A percentile compares a stretch with the other conserved stretches of the same genome.
Evolutionary conservation across 2,113 vertebrate genomes (phyloP).

Genomic region (Thalassoma bifasciatum): DNA sequence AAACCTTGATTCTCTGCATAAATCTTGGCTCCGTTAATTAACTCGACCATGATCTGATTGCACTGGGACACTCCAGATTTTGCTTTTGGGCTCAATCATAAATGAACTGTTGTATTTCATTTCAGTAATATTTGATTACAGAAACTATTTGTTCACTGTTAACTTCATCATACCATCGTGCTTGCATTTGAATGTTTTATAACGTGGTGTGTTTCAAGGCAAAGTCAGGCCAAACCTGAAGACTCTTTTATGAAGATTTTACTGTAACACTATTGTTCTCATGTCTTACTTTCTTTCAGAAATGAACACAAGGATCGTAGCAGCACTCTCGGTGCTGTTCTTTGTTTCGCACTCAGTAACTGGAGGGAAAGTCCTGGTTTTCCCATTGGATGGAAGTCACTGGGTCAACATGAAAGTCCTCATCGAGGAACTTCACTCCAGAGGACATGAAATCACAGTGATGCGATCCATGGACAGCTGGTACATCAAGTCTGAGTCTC

Average conservation of each 20-base stretch:
- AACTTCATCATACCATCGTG: too few relatives aligned
- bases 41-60: too few relatives aligned
- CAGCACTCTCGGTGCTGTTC: conserved; percentile 35
- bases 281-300: conserved; percentile 48
- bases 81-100: not conserved
- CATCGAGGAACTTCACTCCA: conserved; percentile 67
- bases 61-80: not conserved
- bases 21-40: too few relatives aligned
- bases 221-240: not conserved
- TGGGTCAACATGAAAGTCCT: conserved; percentile 77
- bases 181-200: too few relatives aligned
- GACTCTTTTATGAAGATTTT: too few relatives aligned
- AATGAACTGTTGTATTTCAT: too few relatives aligned
- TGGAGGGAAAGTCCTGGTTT: conserved; percentile 69
- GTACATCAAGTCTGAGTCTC: conserved; percentile 70
- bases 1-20: too few relatives aligned
- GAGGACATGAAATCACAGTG: conserved; percentile 70
- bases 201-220: too few relatives aligned
- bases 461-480: conserved; percentile 38
- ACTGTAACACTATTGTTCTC: too few relatives aligned
- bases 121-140: too few relatives aligned
- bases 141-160: too few relatives aligned
- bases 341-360: conserved; percentile 5
- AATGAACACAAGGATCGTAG: conserved; percentile 38
- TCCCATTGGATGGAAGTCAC: conserved; percentile 70